Base-by-base conservation (phyloP, 2,888 invertebrate species). In the Monochamus alternatus region DNA sequence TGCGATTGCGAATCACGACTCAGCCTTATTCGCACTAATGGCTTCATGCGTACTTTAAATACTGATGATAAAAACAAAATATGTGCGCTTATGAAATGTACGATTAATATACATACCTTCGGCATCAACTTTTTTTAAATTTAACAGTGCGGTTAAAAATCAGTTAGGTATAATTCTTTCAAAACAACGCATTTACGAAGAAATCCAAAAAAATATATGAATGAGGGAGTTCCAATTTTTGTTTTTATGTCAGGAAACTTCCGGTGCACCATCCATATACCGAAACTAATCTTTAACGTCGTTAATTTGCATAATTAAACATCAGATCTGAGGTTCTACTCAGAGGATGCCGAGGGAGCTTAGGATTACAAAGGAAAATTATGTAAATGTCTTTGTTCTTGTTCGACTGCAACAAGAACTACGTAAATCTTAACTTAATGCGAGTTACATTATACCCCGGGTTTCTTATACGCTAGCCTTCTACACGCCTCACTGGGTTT, bases 301-400 rank as follows among this genome's bases (percentile, higher is more conserved):
- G 52, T 52, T 44, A 71, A 71, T 71, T 63, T 71, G 8, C 70
- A 71, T 71, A 71, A 71, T 71, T 71, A 71, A 63, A 51, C 38
- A 9, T 62, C 44, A 51, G 47, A 63, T 52, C 22, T 38, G 14
- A 52, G 44, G 62, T 71, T 71, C 30, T 44, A 14, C 43, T 71
- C 32, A 63, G 52, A 63, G 51, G 63, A 72, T 32, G 64, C 60
- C 63, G 44, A 72, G 55, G 31, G 44, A 60, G 73, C 71, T 76
- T 77, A 52, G 67, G 69, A 65, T 67, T 55, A 77, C 64, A 69
- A 72, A 77, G 60, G 65, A 52, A 58, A 79, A 77, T 76, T 79
- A 79, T 79, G 79, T 76, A 79, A 79, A 79, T 79, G 66, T 44
- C 75, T 75, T 75, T 78, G 78, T 78, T 76, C 75, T 75, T 74